Conservation (phyloP, 2,888 invertebrate species). For the Mesochorus sp. region DNA sequence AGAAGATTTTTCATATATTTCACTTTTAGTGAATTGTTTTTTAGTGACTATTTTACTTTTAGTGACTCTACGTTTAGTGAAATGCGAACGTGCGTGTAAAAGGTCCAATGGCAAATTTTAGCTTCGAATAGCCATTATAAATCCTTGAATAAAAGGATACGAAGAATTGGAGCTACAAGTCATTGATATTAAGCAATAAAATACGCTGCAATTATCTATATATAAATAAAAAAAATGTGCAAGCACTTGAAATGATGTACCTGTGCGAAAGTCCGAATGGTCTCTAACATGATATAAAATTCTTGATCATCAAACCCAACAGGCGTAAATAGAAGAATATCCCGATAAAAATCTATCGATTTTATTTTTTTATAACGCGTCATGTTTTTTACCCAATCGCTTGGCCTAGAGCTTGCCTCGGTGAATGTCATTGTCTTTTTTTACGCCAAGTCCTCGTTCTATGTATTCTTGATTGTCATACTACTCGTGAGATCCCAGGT, state of each 20-base stretch:
- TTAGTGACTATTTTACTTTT: background rate
- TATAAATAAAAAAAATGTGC: constrained; percentile 11
- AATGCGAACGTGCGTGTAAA: background rate
- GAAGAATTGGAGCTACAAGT: constrained; percentile 33
- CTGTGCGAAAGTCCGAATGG: background rate
- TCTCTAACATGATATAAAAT: constrained; percentile 7
- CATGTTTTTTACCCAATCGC: background rate
- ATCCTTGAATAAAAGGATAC: constrained; percentile 37
- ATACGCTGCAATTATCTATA: constrained; percentile 15
- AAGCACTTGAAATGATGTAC: constrained; percentile 13
- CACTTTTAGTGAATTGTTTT: background rate
- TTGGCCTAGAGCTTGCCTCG: background rate
- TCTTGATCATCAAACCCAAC: background rate
- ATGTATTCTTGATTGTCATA: background rate
- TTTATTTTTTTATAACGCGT: background rate
- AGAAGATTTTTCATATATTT: background rate
- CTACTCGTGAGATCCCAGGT: background rate
- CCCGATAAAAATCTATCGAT: background rate
- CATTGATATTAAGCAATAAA: constrained; percentile 32
- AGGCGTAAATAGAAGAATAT: background rate
- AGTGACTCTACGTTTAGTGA: background rate
- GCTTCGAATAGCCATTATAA: constrained; percentile 29
- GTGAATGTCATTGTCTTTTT: background rate
- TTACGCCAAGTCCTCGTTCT: background rate
- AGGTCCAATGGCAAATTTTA: constrained; percentile 9